These are phyloP conservation scores for Drosophila lini DNA, from an alignment of 1,140 invertebrate species.

Conservation along the genomic window DNA sequence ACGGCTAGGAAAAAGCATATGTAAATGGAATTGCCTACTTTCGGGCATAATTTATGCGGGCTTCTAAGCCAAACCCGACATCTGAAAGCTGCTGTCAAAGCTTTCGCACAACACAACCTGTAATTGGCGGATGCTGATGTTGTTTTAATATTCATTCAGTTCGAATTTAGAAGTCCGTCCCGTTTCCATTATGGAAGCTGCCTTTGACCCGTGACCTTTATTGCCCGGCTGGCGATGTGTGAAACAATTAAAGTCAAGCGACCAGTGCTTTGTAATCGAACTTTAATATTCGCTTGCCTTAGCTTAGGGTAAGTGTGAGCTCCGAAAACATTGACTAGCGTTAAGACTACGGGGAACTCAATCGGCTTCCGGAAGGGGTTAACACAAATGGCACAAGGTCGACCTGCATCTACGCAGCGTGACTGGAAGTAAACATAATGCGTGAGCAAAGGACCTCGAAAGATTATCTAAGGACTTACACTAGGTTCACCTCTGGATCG, in stretches of 20 bases:
- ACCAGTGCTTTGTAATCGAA: slow-evolving; percentile 41
- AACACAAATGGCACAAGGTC: slow-evolving; percentile 2
- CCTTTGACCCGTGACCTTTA: slow-evolving; percentile 8
- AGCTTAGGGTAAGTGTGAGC: slow-evolving; percentile 49
- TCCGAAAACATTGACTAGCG: slow-evolving; percentile 69
- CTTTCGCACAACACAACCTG: slow-evolving; percentile 25
- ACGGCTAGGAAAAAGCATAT: slow-evolving; percentile 30
- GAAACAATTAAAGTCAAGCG: slow-evolving; percentile 3
- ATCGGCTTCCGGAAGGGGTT: slow-evolving; percentile 4
- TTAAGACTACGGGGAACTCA: slow-evolving; percentile 42
- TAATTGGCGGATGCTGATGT: slow-evolving; percentile 12
- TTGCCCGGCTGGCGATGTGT: background rate
- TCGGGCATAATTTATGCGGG: slow-evolving; percentile 54
- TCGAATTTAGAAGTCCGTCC: slow-evolving; percentile 21
- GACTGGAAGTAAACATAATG: slow-evolving; percentile 25
- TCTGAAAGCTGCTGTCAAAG: slow-evolving; percentile 51
- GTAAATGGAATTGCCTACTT: slow-evolving; percentile 61
- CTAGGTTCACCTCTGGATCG: slow-evolving; percentile 47
- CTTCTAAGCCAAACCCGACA: slow-evolving; percentile 17
- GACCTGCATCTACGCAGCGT: slow-evolving; percentile 19
- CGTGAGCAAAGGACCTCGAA: background rate
- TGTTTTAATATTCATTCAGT: slow-evolving; percentile 29
- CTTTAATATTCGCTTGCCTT: slow-evolving; percentile 78
- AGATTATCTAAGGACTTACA: slow-evolving; percentile 39
- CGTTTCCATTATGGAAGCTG: slow-evolving; percentile 12